Evolutionary conservation across 2,888 invertebrate species (phyloP), one percentile per base, ranked within the genome.

Genomic region (Harpalus rubripes): DNA sequence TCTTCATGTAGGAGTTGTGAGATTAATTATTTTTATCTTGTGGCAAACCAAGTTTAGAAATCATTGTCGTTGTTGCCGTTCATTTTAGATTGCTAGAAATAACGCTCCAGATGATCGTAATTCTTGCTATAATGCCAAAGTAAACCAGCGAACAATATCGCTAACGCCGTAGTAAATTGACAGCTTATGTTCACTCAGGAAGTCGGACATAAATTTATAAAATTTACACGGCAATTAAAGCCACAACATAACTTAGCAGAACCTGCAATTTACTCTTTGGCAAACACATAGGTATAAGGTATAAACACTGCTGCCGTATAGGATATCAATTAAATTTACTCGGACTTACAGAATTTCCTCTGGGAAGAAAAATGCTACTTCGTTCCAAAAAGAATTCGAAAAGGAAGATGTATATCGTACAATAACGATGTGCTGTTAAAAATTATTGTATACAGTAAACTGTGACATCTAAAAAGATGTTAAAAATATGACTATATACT

Each of bases 221-320:
- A 68, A 68, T 68, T 68, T 68, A 68, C 68, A 39, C 68, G 39
- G 68, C 68, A 68, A 68, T 68, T 68, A 68, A 68, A 39, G n/a
- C 68, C n/a, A 39, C 39, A 68, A 68, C 63, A 63, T 63, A 63
- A 63, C 22, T 63, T 63, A 63, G 26, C 22, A 18, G 5, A 63
- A 63, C 22, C 63, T 12, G 22, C 63, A 63, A 63, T 63, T 63
- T 63, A 63, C 22, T 63, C 63, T 8, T 22, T 8, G 22, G 16
- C 22, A 61, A 61, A 61, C 59, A 63, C 59, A 63, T 22, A n/a
- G n/a, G n/a, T n/a, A n/a, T n/a, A n/a, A n/a, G n/a, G n/a, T n/a
- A 63, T 63, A 63, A 63, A 63, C 63, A 61, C 63, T 63, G 22
- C 63, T 7, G 18, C 12, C 18, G 59, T 59, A 12, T 22, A 18